These are phyloP conservation scores for Heliconius charithonia DNA, from an alignment of 2,888 invertebrate genomes.

Conservation along the genomic window DNA sequence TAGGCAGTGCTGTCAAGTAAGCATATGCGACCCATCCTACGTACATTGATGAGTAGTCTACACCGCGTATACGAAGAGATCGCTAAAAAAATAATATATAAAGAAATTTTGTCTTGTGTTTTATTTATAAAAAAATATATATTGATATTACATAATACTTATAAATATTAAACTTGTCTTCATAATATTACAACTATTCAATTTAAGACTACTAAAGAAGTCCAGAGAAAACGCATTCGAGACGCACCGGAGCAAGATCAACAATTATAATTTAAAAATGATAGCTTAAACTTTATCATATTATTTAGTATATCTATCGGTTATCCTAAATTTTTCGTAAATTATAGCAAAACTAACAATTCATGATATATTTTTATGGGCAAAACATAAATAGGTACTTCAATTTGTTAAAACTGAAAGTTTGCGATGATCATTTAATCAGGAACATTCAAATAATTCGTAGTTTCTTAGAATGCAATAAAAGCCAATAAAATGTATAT, in stretches of 20 bases:
- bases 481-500: too few species aligned
- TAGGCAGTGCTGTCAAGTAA: constrained; percentile 64
- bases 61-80: constrained; percentile 65
- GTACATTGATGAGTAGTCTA: constrained; percentile 66
- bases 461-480: background rate
- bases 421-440: background rate
- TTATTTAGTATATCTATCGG: too few species aligned
- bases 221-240: too few species aligned
- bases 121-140: background rate
- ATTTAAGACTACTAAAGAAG: too few species aligned
- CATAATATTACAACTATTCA: background rate
- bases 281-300: too few species aligned
- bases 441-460: background rate
- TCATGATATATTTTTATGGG: too few species aligned
- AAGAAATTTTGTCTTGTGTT: too few species aligned
- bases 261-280: too few species aligned
- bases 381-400: too few species aligned
- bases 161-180: background rate
- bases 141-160: background rate
- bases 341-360: too few species aligned
- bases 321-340: too few species aligned
- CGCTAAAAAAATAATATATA: constrained; percentile 61
- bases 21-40: constrained; percentile 68
- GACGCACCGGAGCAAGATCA: too few species aligned
- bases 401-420: background rate